Evolutionary conservation across 2,113 vertebrate species (phyloP).

Genomic region (Zootoca vivipara): DNA sequence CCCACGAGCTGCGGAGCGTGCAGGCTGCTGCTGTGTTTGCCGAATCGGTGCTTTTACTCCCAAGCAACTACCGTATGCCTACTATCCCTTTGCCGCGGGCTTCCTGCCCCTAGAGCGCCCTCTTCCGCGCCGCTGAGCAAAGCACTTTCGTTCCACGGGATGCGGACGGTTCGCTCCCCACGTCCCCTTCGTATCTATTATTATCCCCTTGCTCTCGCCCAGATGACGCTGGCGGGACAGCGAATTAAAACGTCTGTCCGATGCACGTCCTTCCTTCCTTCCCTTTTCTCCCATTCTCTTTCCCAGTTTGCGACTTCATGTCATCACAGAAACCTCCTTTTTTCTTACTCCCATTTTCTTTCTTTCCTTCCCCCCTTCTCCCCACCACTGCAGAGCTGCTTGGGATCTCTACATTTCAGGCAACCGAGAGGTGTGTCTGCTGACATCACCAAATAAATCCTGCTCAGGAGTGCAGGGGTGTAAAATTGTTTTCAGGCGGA

Average conservation of each 20-base stretch:
- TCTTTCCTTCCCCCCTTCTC: neutral
- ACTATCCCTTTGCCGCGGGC: neutral
- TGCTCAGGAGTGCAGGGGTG: slow-evolving; percentile 11
- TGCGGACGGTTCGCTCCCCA: neutral
- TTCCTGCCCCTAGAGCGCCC: no score
- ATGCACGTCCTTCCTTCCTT: neutral
- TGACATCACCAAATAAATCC: slow-evolving; percentile 32
- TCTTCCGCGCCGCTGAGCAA: neutral
- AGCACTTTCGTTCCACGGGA: neutral
- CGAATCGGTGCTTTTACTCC: neutral
- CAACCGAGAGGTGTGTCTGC: slow-evolving; percentile 30
- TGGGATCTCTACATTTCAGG: neutral
- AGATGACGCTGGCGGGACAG: neutral
- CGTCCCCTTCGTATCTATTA: neutral
- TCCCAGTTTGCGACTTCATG: neutral
- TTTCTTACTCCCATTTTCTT: no score
- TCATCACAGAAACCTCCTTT: no score
- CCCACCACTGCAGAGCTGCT: neutral
- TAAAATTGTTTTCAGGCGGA: neutral
- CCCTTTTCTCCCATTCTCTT: neutral
- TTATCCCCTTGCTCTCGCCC: neutral
- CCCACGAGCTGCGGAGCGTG: neutral
- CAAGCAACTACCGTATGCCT: neutral
- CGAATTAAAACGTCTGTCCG: neutral
- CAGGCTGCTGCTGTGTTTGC: no score